phyloP scores from a whole-genome alignment of 2,113 vertebrate genomes.

The Dicrurus megarhynchus region DNA sequence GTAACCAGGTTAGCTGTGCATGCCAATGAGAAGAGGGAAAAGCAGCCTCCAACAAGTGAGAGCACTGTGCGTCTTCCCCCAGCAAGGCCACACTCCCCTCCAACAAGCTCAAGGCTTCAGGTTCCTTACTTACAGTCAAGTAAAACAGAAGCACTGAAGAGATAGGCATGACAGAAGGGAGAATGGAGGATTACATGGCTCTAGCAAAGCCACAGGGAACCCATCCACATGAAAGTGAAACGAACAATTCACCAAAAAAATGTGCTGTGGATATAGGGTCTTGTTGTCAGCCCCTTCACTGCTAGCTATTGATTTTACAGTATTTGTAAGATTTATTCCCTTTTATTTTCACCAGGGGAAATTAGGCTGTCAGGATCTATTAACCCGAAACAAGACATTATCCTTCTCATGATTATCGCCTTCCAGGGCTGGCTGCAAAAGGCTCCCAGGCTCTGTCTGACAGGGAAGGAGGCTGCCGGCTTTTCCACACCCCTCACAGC shows the following conservation, averaged over 20 bases:
- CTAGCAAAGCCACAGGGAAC: constrained; percentile 17
- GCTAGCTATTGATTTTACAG: constrained; percentile 69
- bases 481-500: background rate
- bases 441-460: background rate
- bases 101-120: background rate
- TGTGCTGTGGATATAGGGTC: constrained; percentile 10
- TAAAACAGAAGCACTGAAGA: background rate
- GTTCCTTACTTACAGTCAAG: background rate
- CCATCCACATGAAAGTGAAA: background rate
- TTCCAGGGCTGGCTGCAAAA: constrained; percentile 4
- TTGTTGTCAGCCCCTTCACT: constrained; percentile 52
- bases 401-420: constrained; percentile 40
- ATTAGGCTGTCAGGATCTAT: constrained; percentile 68
- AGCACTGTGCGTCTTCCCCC: background rate
- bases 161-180: background rate
- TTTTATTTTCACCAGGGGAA: constrained; percentile 70
- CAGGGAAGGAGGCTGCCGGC: background rate
- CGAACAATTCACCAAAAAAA: constrained; percentile 26
- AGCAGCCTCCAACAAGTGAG: background rate
- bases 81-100: background rate
- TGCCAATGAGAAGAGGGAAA: background rate
- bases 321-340: constrained; percentile 68
- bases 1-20: background rate
- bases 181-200: background rate
- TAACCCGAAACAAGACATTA: constrained; percentile 64